phyloP scores from a whole-genome alignment of 2,113 vertebrate species.

The Corydoras maculifer region DNA sequence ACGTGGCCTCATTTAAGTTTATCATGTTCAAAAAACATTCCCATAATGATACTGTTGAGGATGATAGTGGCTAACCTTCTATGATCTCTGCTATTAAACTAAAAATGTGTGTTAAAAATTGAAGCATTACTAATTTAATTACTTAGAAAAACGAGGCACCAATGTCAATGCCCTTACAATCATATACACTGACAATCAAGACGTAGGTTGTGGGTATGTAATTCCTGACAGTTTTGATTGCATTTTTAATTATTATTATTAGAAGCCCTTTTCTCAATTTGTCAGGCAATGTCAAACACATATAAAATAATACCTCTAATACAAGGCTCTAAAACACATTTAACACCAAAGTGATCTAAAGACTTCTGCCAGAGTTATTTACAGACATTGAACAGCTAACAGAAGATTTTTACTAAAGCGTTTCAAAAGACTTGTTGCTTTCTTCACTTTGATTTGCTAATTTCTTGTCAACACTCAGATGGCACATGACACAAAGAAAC shows the following conservation, averaged over 20 bases:
- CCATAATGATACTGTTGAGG: too few relatives aligned
- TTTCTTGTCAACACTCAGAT: slow-evolving; percentile 24
- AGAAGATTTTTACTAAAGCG: background rate
- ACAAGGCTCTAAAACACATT: slow-evolving; percentile 1
- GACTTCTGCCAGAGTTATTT: slow-evolving; percentile 8
- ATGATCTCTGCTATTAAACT: background rate
- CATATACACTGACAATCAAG: too few relatives aligned
- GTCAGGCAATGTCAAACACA: slow-evolving; percentile 3
- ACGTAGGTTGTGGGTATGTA: background rate
- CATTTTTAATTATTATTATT: slow-evolving; percentile 2
- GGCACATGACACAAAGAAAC: background rate
- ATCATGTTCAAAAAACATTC: too few relatives aligned
- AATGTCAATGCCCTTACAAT: background rate
- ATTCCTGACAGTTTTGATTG: background rate
- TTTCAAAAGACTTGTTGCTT: background rate
- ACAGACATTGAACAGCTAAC: background rate
- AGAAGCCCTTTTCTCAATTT: background rate
- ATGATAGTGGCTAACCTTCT: background rate
- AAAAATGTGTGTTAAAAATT: background rate
- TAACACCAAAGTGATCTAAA: slow-evolving; percentile 11
- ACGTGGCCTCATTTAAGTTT: too few relatives aligned
- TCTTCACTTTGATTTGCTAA: slow-evolving; percentile 11
- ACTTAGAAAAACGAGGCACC: background rate
- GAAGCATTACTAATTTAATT: background rate
- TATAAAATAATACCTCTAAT: slow-evolving; percentile 6